Conservation (phyloP, 2,113 vertebrate species). For the Plestiodon gilberti region DNA sequence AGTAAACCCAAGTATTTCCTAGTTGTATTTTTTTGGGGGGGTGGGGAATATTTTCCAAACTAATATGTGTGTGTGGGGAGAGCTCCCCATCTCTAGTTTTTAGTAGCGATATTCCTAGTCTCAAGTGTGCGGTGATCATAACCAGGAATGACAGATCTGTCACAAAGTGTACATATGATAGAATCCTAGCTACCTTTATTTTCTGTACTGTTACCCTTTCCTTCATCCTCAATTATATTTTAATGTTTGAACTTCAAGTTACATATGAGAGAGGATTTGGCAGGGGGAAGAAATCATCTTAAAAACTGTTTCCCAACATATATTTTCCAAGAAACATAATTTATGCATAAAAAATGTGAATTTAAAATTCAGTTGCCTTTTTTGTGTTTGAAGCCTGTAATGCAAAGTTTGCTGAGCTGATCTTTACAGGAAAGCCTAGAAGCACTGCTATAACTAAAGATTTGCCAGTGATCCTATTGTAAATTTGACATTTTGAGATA, state of each 20-base stretch:
- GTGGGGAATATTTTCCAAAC: too few relatives aligned
- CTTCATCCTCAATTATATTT: neutral
- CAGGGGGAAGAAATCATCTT: neutral
- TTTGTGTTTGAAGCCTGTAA: neutral
- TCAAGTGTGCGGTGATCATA: neutral
- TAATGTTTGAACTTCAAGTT: neutral
- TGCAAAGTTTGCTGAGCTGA: neutral
- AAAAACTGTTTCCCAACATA: neutral
- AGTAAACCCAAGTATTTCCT: too few relatives aligned
- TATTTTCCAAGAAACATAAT: neutral
- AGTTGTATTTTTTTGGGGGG: too few relatives aligned
- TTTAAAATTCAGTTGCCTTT: neutral
- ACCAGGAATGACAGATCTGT: neutral
- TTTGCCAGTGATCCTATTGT: neutral
- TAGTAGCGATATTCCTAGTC: neutral
- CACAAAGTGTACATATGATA: neutral
- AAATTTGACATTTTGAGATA: conserved; percentile 7
- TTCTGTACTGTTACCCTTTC: neutral
- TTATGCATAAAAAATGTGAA: neutral
- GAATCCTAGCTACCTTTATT: neutral
- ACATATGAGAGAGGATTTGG: neutral
- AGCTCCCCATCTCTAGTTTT: neutral
- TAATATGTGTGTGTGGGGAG: too few relatives aligned
- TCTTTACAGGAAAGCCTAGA: neutral
- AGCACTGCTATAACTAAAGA: neutral